These are phyloP conservation scores for Nyctalus aviator DNA, from an alignment of 2,797 vertebrate species.

Conservation along the genomic window DNA sequence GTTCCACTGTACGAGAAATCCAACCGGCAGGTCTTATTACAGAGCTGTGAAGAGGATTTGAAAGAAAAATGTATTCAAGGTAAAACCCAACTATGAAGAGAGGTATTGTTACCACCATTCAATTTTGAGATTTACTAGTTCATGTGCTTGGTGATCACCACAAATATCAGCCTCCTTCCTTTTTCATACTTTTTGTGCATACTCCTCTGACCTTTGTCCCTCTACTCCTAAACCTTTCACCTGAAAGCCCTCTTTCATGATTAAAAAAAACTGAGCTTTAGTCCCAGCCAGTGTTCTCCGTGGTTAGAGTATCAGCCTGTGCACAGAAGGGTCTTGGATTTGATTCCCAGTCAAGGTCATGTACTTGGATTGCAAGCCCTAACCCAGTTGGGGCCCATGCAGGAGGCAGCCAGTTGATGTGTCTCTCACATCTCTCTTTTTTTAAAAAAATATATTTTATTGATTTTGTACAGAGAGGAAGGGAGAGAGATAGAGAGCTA, in stretches of 20 bases:
- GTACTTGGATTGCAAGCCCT: no score
- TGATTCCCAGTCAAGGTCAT: no score
- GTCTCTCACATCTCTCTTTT: no score
- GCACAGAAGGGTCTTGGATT: no score
- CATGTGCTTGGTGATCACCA: neutral
- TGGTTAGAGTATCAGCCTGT: neutral
- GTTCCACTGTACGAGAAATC: neutral
- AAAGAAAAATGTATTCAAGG: neutral
- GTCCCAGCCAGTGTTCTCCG: neutral
- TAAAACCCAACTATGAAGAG: neutral
- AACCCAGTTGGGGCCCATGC: no score
- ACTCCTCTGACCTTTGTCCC: neutral
- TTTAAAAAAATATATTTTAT: no score
- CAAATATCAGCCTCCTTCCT: neutral
- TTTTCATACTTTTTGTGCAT: neutral
- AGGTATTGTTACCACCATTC: neutral
- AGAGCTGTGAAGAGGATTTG: neutral
- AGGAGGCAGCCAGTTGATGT: no score
- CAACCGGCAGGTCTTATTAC: neutral
- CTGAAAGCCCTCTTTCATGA: neutral
- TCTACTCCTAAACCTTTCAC: slow-evolving; percentile 12
- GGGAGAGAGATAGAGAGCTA: no score
- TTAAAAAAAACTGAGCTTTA: neutral
- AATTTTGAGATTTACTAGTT: slow-evolving; percentile 3
- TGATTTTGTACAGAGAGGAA: no score